Base-by-base conservation (phyloP, 1,140 invertebrate genomes). In the Phortica variegata region DNA sequence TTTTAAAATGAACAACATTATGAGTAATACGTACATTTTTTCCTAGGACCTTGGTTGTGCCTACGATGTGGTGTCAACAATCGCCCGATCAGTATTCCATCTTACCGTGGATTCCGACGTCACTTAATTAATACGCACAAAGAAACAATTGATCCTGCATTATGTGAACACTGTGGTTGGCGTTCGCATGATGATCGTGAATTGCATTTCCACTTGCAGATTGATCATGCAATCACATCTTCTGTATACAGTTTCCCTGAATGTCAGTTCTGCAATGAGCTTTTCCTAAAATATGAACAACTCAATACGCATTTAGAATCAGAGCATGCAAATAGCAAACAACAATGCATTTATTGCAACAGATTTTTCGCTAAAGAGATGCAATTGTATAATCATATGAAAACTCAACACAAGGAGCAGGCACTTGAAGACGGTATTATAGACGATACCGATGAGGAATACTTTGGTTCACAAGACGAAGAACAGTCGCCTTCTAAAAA, bases 91-190 rank as follows among this genome's bases (percentile, higher is more conserved):
- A 82, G 85, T 62, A 91, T 91, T 68, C 82, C 84, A 16, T 82
- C 85, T 18, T 92, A 91, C 71, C 86, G 85, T 47, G 82, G 84
- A 51, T 93, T 87, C 61, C 80, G 89, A 44, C 83, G 86, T 47
- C 90, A 93, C 78, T 83, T 92, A 72, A 84, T 88, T 23, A 87
- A 90, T 55, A 82, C 88, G 0, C 90, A 93, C 59, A 85, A 86
- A 58, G 87, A 91, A 58, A 87, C 86, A 54, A 88, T 90, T 48
- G 85, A 91, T 69, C 79, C 85, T 2, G 81, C 83, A 18, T 83
- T 94, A 44, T 93, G 90, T 74, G 89, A 92, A 70, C 85, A 91
- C 60, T 93, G 90, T 77, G 90, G 90, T 0, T 84, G 87, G 53
- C 85, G 85, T 58, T 86, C 88, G 10, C 80, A 77, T 0, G 90